These are phyloP conservation scores for Emydoidea blandingii DNA, from an alignment of 2,797 vertebrate genomes.

Conservation along the genomic window DNA sequence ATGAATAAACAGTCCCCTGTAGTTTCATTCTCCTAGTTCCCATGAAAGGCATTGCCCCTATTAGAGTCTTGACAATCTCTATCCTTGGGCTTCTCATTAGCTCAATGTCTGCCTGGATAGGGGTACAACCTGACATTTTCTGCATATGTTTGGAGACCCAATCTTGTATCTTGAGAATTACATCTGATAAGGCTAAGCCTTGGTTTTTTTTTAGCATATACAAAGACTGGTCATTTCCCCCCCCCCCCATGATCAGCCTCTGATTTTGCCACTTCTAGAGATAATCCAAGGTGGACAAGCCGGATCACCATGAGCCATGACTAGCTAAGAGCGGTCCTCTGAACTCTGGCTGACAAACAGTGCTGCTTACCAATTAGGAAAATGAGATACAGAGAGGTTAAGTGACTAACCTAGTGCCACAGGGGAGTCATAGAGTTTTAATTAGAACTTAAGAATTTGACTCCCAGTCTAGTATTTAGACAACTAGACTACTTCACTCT, in stretches of 20 bases:
- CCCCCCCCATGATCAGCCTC: background rate
- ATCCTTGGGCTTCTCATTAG: background rate
- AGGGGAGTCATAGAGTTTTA: background rate
- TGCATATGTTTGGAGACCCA: background rate
- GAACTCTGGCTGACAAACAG: background rate
- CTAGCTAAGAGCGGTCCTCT: background rate
- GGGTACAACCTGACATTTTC: background rate
- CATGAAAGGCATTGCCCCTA: accelerated
- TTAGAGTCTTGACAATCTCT: background rate
- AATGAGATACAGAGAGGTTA: background rate
- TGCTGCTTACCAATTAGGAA: background rate
- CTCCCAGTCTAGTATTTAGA: background rate
- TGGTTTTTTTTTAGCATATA: background rate
- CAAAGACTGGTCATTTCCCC: background rate
- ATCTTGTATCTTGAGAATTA: background rate
- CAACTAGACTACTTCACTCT: background rate
- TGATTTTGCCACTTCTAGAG: background rate
- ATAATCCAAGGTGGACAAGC: background rate
- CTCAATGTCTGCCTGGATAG: accelerated
- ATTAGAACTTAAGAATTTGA: background rate
- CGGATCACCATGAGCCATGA: background rate
- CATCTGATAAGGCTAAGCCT: background rate
- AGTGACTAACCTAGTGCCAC: background rate
- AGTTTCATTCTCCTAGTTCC: background rate
- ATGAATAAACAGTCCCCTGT: background rate